phyloP scores from a whole-genome alignment of 1,140 invertebrate species.

The Heliothis subflexa region DNA sequence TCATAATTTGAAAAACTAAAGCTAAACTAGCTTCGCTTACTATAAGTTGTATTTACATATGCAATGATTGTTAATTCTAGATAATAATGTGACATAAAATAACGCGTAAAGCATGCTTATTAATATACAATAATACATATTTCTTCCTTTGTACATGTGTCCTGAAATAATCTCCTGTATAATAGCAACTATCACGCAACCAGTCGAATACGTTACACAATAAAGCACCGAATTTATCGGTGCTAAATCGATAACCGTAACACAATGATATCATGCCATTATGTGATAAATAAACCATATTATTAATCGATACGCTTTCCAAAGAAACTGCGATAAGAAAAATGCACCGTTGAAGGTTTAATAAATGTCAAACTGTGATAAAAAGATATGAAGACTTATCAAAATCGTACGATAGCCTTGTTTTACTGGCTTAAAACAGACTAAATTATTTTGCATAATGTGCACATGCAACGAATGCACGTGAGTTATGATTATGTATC shows the following conservation, averaged over 20 bases:
- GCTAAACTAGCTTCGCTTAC: too few species aligned
- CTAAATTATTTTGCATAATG: background rate
- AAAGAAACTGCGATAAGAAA: constrained; percentile 17
- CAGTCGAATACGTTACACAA: background rate
- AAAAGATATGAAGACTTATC: background rate
- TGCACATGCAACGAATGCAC: background rate
- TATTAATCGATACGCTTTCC: constrained; percentile 41
- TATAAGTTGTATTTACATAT: too few species aligned
- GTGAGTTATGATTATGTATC: background rate
- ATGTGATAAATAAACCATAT: constrained; percentile 42
- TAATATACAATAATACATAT: too few species aligned
- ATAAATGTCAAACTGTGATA: background rate
- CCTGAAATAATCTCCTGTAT: background rate
- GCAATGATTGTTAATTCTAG: too few species aligned
- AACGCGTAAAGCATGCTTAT: too few species aligned
- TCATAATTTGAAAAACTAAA: too few species aligned
- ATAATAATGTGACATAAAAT: too few species aligned
- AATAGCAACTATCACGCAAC: constrained; percentile 22
- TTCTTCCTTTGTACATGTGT: too few species aligned
- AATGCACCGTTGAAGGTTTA: background rate
- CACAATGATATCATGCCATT: constrained; percentile 25
- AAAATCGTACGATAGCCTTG: background rate
- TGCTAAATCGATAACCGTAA: background rate
- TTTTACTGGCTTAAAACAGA: background rate
- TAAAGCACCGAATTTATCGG: constrained; percentile 21